phyloP scores from a whole-genome alignment of 2,888 invertebrate genomes.

The Yponomeuta evonymella region DNA sequence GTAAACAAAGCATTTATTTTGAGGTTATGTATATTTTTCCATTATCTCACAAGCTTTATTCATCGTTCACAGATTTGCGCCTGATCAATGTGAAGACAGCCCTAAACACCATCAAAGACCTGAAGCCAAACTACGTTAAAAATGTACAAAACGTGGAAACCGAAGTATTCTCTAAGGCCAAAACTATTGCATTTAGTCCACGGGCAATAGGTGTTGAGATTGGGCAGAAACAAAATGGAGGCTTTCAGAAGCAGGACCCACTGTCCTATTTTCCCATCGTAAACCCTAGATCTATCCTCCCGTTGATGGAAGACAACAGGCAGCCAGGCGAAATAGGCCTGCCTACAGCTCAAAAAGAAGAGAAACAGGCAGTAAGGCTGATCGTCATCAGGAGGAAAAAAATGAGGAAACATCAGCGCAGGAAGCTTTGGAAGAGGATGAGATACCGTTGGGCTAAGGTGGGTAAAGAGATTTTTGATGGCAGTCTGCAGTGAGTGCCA shows the following conservation, averaged over 20 bases:
- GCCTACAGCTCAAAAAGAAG: constrained; percentile 61
- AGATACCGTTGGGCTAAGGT: constrained; percentile 84
- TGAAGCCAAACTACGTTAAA: constrained; percentile 31
- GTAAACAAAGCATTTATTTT: constrained; percentile 42
- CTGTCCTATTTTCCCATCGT: constrained; percentile 58
- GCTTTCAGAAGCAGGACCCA: constrained; percentile 50
- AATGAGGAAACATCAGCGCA: constrained; percentile 91
- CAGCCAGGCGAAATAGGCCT: constrained; percentile 67
- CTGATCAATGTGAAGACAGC: constrained; percentile 51
- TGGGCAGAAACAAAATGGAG: constrained; percentile 34
- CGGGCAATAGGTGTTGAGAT: constrained; percentile 54
- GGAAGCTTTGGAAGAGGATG: constrained; percentile 87
- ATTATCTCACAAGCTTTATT: not conserved
- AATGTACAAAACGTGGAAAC: constrained; percentile 30
- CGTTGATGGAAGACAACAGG: constrained; percentile 55
- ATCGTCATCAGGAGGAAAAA: constrained; percentile 87
- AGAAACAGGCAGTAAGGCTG: constrained; percentile 83
- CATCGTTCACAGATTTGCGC: constrained; percentile 47
- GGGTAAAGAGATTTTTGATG: not conserved
- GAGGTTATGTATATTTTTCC: constrained; percentile 39
- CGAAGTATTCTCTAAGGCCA: constrained; percentile 32
- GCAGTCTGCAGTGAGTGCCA: not conserved
- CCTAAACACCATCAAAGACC: constrained; percentile 48
- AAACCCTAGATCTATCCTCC: constrained; percentile 62
- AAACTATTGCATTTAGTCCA: constrained; percentile 46